These are phyloP conservation scores for Cheilosia grossa DNA, from an alignment of 2,888 invertebrate genomes.

Conservation along the genomic window DNA sequence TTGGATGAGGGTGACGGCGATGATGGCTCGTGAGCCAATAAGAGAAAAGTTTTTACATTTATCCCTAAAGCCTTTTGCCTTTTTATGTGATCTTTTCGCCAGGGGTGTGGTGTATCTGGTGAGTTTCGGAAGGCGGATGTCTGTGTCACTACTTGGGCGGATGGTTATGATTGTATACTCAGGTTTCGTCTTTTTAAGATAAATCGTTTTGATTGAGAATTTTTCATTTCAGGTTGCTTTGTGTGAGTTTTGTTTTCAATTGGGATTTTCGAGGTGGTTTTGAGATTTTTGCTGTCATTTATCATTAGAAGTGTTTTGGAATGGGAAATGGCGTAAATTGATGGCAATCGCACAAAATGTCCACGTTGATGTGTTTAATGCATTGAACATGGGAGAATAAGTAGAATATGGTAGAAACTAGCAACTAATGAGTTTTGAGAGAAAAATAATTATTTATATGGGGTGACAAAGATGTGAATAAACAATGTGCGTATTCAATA, in stretches of 20 bases:
- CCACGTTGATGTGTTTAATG: background rate
- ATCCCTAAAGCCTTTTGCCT: slow-evolving; percentile 28
- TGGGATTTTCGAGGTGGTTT: slow-evolving; percentile 29
- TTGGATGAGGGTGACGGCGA: slow-evolving; percentile 22
- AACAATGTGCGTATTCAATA: too few species aligned
- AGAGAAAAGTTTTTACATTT: slow-evolving; percentile 63
- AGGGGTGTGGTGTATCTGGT: background rate
- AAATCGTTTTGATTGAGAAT: slow-evolving; percentile 28
- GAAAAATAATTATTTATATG: too few species aligned
- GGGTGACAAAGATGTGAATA: too few species aligned
- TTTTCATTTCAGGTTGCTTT: slow-evolving; percentile 9
- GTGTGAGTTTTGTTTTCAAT: slow-evolving; percentile 5
- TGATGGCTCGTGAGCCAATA: slow-evolving; percentile 49
- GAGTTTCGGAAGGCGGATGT: slow-evolving; percentile 27
- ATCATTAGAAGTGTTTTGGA: slow-evolving; percentile 8
- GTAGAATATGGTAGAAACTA: too few species aligned
- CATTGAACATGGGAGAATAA: background rate
- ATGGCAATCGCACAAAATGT: slow-evolving; percentile 25
- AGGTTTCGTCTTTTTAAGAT: slow-evolving; percentile 26
- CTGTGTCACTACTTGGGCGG: slow-evolving; percentile 18
- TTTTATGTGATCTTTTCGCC: background rate
- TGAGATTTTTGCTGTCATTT: slow-evolving; percentile 16
- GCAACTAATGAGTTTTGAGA: too few species aligned
- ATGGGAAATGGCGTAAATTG: slow-evolving; percentile 18
- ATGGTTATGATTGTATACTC: slow-evolving; percentile 39